A percentile compares a stretch with the other conserved stretches of the same genome.
Conservation (phyloP, 2,797 vertebrate genomes). For the Passerculus sandwichensis region DNA sequence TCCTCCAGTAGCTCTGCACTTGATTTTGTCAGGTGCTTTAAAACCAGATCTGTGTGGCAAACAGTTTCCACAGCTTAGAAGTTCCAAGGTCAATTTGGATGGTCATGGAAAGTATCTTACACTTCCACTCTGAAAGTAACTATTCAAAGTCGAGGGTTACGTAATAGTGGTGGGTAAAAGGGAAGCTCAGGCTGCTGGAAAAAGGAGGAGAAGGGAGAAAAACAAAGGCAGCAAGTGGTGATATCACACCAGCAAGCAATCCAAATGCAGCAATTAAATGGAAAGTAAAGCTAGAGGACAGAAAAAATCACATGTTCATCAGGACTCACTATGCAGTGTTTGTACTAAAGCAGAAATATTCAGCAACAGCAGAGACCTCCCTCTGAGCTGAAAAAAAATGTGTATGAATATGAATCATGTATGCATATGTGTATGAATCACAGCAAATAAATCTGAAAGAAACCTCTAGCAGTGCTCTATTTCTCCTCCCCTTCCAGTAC, state of each 20-base stretch:
- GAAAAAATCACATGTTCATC: not conserved
- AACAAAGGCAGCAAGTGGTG: not conserved
- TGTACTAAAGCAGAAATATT: not conserved
- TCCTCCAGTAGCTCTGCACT: constrained; percentile 52
- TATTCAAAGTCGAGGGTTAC: not conserved
- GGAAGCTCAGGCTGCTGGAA: not conserved
- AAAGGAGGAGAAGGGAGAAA: not conserved
- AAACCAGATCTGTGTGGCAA: constrained; percentile 22
- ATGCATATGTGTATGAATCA: not conserved
- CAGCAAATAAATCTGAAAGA: not conserved
- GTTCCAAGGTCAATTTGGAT: constrained; percentile 38
- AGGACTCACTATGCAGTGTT: not conserved
- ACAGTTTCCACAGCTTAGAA: constrained; percentile 11
- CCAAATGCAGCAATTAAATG: not conserved
- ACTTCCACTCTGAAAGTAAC: not conserved
- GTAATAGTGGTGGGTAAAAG: not conserved
- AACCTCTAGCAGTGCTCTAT: not conserved
- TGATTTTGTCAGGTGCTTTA: constrained; percentile 55
- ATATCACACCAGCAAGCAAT: not conserved
- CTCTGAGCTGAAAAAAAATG: not conserved
- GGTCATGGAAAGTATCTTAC: constrained; percentile 6
- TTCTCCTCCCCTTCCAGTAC: not conserved
- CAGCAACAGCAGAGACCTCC: not conserved
- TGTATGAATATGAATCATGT: not conserved
- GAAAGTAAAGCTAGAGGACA: not conserved